Conservation (phyloP, 2,797 vertebrate genomes). For the Scarus forsteni region DNA sequence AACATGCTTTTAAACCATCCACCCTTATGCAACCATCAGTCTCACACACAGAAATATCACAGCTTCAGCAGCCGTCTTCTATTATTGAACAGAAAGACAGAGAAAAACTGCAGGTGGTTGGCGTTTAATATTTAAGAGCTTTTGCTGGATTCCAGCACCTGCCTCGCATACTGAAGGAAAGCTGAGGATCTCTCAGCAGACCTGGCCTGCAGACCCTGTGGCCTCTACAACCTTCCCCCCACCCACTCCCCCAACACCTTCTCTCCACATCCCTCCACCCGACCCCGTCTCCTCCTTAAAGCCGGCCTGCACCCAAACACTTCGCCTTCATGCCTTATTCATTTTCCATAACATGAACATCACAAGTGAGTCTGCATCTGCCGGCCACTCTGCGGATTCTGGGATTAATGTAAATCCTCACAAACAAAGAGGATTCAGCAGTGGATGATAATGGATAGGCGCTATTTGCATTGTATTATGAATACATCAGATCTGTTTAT, state of each 20-base stretch:
- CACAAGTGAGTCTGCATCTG: slow-evolving; percentile 51
- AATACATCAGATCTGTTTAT: slow-evolving; percentile 50
- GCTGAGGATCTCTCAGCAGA: slow-evolving; percentile 62
- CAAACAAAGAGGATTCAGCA: slow-evolving; percentile 62
- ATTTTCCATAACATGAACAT: slow-evolving; percentile 69
- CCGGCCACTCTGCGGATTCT: slow-evolving; percentile 48
- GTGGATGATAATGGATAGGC: slow-evolving; percentile 60
- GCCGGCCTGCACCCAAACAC: slow-evolving; percentile 61
- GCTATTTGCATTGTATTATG: slow-evolving; percentile 69
- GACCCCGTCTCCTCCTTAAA: slow-evolving; percentile 33
- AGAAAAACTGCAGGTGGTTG: slow-evolving; percentile 78
- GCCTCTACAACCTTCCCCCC: slow-evolving; percentile 52
- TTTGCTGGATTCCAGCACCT: slow-evolving; percentile 70
- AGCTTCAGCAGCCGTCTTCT: slow-evolving; percentile 50
- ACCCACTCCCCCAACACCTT: slow-evolving; percentile 10
- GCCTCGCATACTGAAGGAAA: slow-evolving; percentile 76
- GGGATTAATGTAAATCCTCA: slow-evolving; percentile 68
- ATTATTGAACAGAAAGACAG: slow-evolving; percentile 75
- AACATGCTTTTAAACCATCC: slow-evolving; percentile 28
- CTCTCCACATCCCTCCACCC: slow-evolving; percentile 29
- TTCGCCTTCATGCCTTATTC: slow-evolving; percentile 74
- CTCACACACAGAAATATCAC: slow-evolving; percentile 58
- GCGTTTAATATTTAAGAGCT: slow-evolving; percentile 83
- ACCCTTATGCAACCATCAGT: slow-evolving; percentile 35
- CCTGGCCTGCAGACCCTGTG: slow-evolving; percentile 65